phyloP scores from a whole-genome alignment of 2,888 invertebrate species.

The Tipula lateralis region DNA sequence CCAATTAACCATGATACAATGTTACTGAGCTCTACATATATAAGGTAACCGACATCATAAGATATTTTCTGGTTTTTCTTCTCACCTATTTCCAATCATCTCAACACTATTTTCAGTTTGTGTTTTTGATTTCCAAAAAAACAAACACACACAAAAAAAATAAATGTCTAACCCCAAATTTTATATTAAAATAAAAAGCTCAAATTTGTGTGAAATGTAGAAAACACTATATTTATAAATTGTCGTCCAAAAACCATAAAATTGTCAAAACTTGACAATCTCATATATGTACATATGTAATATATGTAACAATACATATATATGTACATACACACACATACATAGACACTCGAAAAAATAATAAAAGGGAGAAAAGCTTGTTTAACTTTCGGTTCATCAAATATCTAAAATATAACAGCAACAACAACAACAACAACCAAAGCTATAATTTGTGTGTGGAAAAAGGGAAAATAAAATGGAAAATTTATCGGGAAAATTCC shows the following conservation, averaged over 20 bases:
- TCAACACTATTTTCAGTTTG: not conserved
- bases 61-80: not conserved
- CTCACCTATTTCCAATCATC: not conserved
- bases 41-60: not conserved
- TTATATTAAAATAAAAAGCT: constrained; percentile 2
- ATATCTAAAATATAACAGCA: not conserved
- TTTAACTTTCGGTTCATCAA: constrained; percentile 24
- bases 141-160: not conserved
- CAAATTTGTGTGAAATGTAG: not conserved
- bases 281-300: not conserved
- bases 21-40: too few relatives aligned
- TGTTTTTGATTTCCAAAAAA: not conserved
- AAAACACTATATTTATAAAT: not conserved
- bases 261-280: constrained; percentile 11
- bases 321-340: not conserved
- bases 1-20: too few relatives aligned
- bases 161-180: not conserved
- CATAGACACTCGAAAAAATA: not conserved
- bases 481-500: not conserved
- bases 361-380: not conserved
- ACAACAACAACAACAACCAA: not conserved
- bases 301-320: not conserved
- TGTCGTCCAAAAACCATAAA: constrained; percentile 5
- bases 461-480: not conserved
- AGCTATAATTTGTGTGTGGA: not conserved